Conservation (phyloP, 2,797 vertebrate genomes). For the Chaunax sp. region DNA sequence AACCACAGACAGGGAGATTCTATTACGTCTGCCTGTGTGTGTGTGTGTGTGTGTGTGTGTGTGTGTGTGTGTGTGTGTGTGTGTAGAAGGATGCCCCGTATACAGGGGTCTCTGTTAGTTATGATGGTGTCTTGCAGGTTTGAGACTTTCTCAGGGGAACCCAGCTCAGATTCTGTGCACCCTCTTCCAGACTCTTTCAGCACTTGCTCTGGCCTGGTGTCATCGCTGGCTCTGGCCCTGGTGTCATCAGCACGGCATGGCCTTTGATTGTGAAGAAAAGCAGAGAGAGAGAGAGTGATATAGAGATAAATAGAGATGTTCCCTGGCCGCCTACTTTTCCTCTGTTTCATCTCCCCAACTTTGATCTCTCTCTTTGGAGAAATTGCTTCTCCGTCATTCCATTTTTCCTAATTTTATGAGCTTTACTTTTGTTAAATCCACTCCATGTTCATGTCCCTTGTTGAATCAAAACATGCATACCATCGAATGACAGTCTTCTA, state of each 20-base stretch:
- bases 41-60: conserved; percentile 45
- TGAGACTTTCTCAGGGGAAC: conserved; percentile 53
- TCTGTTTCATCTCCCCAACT: conserved; percentile 24
- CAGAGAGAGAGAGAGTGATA: conserved; percentile 36
- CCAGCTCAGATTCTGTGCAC: conserved; percentile 42
- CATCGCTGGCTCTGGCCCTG: conserved; percentile 43
- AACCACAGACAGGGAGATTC: conserved; percentile 70
- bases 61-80: conserved; percentile 48
- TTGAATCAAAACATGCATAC: conserved; percentile 13
- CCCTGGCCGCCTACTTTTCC: conserved; percentile 43
- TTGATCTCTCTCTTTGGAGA: conserved; percentile 30
- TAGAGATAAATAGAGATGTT: conserved; percentile 56
- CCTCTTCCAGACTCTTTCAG: conserved; percentile 63
- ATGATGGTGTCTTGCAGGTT: conserved; percentile 62
- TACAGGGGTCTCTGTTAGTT: conserved; percentile 64
- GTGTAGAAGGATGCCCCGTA: conserved; percentile 58
- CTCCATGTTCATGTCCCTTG: conserved; percentile 4
- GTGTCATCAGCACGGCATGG: conserved; percentile 58
- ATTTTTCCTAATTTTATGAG: conserved; percentile 46
- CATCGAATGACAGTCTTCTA: conserved; percentile 3
- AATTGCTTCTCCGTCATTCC: conserved; percentile 23
- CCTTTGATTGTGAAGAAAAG: conserved; percentile 65
- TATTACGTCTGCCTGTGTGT: conserved; percentile 62
- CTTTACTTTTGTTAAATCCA: conserved; percentile 19
- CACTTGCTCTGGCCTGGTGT: conserved; percentile 61